These are phyloP conservation scores for Channa argus DNA, from an alignment of 2,113 vertebrate genomes.

Conservation along the genomic window DNA sequence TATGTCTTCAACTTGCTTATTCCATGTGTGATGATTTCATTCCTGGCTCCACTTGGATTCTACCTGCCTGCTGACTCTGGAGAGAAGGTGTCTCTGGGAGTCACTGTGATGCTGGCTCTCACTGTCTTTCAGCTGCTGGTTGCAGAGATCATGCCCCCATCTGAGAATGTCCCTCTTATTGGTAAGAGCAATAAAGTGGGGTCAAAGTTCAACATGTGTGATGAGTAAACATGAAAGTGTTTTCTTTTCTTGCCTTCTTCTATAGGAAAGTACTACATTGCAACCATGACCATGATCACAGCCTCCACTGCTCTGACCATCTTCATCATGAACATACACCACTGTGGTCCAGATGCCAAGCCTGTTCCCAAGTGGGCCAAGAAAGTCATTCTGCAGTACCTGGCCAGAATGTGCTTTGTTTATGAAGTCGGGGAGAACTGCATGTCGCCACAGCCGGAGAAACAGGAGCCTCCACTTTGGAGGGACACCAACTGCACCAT, in stretches of 20 bases:
- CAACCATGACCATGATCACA: conserved; percentile 94
- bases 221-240: neutral
- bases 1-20: conserved; percentile 94
- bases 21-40: conserved; percentile 93
- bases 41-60: conserved; percentile 91
- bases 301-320: conserved; percentile 92
- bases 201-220: neutral
- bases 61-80: conserved; percentile 92
- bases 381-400: conserved; percentile 84
- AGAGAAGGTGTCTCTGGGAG: conserved; percentile 92
- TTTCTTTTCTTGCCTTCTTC: conserved; percentile 3
- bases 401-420: conserved; percentile 89
- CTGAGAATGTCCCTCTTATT: conserved; percentile 92
- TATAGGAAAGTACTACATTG: conserved; percentile 93
- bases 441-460: conserved; percentile 73
- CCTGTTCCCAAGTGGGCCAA: conserved; percentile 90
- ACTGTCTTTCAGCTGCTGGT: conserved; percentile 94
- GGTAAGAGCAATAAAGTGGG: conserved; percentile 80
- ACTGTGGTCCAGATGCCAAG: conserved; percentile 89
- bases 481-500: conserved; percentile 56
- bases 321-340: conserved; percentile 93
- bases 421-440: conserved; percentile 87
- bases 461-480: conserved; percentile 41
- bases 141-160: conserved; percentile 93
- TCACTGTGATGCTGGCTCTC: conserved; percentile 92